Base-by-base conservation (phyloP, 2,888 invertebrate species). In the Trissoscelio sp. region DNA sequence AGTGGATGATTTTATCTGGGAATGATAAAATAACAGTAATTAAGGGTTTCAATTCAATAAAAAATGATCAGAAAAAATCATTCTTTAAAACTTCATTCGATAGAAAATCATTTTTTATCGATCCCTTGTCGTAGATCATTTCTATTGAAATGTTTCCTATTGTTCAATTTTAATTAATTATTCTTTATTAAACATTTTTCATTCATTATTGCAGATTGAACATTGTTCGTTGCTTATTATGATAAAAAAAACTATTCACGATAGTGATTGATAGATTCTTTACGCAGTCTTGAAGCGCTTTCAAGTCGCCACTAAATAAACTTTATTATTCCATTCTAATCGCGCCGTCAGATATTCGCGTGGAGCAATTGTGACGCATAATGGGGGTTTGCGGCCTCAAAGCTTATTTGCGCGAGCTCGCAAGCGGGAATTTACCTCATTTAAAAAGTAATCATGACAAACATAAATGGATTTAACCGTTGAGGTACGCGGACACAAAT, bases 361-460 rank as follows among this genome's bases (percentile, higher is more conserved):
- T 42, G 16, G 60, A 11, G 44, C 28, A 44, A 44, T 64, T 48
- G 31, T 46, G 14, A 53, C 55, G 14, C 11, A 42, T 28, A 69
- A 69, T 55, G 20, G 14, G 31, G 44, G 3, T 46, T 31, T 20
- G 34, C 12, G 28, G 9, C 46, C 18, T 28, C 44, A 18, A 34
- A 44, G 42, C 20, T 46, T 46, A 11, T 46, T 57, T 67, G 24
- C 20, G 22, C 14, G 46, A 11, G 57, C 31, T 46, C 5, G 24
- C 24, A 14, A 22, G 6, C 12, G 9, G 34, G 46, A 57, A 51
- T 34, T 34, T 46, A 34, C 42, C 12, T 46, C 31, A 70, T 70
- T 70, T 70, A 57, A 57, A 57, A 70, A 58, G 39, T 60, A 72
- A 72, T 72, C 60, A 58, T 42, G 51, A 72, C 20, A 48, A 57